Evolutionary conservation across 1,140 invertebrate genomes (phyloP).

Genomic region (Drosophila kurseongensis): DNA sequence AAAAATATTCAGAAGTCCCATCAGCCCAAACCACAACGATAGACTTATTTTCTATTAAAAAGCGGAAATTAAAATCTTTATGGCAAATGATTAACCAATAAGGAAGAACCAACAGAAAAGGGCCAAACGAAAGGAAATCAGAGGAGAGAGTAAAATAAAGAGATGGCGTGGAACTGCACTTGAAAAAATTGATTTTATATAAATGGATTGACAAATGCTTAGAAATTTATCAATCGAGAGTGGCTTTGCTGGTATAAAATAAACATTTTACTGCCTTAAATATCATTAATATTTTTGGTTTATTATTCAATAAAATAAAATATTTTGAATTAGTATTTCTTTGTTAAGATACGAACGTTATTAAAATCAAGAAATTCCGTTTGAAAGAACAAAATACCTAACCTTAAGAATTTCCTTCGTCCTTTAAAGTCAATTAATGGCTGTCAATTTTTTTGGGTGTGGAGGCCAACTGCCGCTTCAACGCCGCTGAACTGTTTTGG

Average conservation of each 20-base stretch:
- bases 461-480: conserved; percentile 43
- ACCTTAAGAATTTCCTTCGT: background rate
- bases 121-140: conserved; percentile 21
- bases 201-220: too few species aligned
- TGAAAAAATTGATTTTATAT: background rate
- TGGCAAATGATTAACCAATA: conserved; percentile 82
- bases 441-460: conserved; percentile 5
- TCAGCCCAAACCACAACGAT: conserved; percentile 33
- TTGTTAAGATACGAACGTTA: too few species aligned
- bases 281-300: too few species aligned
- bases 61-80: conserved; percentile 83
- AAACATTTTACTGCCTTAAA: too few species aligned
- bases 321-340: too few species aligned
- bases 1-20: conserved; percentile 57
- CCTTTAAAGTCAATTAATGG: conserved; percentile 5
- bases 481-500: conserved; percentile 67
- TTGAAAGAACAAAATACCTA: background rate
- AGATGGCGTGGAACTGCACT: background rate
- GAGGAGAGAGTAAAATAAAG: conserved; percentile 5
- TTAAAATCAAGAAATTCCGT: too few species aligned
- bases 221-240: too few species aligned
- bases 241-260: too few species aligned
- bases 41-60: conserved; percentile 61
- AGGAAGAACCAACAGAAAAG: conserved; percentile 48
- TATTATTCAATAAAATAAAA: too few species aligned